phyloP scores from a whole-genome alignment of 2,113 vertebrate species.

The Apistogramma diplotaenia region DNA sequence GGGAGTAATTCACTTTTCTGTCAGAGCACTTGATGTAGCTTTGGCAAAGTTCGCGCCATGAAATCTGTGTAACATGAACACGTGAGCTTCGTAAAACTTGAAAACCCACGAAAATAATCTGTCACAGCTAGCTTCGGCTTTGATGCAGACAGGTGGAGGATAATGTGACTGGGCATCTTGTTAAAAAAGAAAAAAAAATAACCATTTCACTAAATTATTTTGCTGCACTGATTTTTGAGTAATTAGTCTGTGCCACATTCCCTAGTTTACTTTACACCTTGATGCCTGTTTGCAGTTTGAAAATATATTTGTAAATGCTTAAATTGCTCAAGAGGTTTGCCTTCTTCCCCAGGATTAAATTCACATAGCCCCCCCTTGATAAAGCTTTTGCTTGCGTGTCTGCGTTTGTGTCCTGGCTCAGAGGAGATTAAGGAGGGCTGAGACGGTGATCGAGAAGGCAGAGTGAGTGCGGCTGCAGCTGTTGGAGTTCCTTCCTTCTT shows the following conservation, averaged over 20 bases:
- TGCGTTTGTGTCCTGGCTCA: slow-evolving; percentile 1
- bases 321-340: not conserved
- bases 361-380: not conserved
- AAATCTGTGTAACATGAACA: slow-evolving; percentile 60
- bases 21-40: not conserved
- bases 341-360: not conserved
- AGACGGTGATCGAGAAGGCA: slow-evolving; percentile 13
- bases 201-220: slow-evolving; percentile 10
- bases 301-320: not conserved
- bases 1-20: not conserved
- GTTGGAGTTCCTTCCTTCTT: slow-evolving; percentile 21
- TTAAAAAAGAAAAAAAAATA: not conserved
- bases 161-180: slow-evolving; percentile 28
- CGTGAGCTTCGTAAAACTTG: slow-evolving; percentile 54
- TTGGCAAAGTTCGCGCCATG: slow-evolving; percentile 25
- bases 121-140: slow-evolving; percentile 15
- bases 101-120: slow-evolving; percentile 56
- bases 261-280: not conserved
- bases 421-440: slow-evolving; percentile 22
- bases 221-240: not conserved
- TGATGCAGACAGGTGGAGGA: slow-evolving; percentile 54
- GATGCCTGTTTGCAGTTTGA: not conserved
- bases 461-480: slow-evolving; percentile 49
- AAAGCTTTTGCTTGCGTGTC: not conserved
- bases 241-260: too few species aligned